phyloP scores from a whole-genome alignment of 2,888 invertebrate genomes.

The Choristoneura rosaceana region DNA sequence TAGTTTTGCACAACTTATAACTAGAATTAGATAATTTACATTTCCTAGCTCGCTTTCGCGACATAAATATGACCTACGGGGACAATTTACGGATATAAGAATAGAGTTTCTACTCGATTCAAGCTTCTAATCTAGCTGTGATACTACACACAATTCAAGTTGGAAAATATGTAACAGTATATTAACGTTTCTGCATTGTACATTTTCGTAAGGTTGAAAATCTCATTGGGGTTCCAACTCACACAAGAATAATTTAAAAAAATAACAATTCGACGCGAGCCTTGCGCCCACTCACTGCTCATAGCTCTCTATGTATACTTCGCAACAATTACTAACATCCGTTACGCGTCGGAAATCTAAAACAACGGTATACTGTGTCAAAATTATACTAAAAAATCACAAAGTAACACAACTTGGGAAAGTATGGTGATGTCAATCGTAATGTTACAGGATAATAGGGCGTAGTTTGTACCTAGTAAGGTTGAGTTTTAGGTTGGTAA shows the following conservation, averaged over 20 bases:
- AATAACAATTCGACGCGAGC: conserved; percentile 34
- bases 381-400: not conserved
- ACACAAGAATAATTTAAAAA: conserved; percentile 4
- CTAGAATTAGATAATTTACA: conserved; percentile 36
- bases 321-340: conserved; percentile 55
- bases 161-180: not conserved
- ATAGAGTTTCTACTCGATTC: conserved; percentile 8
- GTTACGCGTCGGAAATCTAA: conserved; percentile 59
- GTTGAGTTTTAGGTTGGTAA: not conserved
- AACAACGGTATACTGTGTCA: conserved; percentile 52
- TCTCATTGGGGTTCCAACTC: conserved; percentile 36
- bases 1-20: conserved; percentile 35
- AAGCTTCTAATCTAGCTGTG: conserved; percentile 33
- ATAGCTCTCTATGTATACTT: conserved; percentile 60
- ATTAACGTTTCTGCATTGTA: not conserved
- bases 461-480: not conserved
- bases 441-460: not conserved
- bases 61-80: conserved; percentile 15
- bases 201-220: not conserved
- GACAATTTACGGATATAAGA: conserved; percentile 8
- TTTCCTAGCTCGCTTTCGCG: conserved; percentile 16
- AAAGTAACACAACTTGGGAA: not conserved
- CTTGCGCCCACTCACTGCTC: conserved; percentile 59
- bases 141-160: conserved; percentile 22
- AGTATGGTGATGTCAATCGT: not conserved